Evolutionary conservation across 2,113 vertebrate genomes (phyloP), one percentile per base, ranked within the genome.

Genomic region (Syrrhaptes paradoxus): DNA sequence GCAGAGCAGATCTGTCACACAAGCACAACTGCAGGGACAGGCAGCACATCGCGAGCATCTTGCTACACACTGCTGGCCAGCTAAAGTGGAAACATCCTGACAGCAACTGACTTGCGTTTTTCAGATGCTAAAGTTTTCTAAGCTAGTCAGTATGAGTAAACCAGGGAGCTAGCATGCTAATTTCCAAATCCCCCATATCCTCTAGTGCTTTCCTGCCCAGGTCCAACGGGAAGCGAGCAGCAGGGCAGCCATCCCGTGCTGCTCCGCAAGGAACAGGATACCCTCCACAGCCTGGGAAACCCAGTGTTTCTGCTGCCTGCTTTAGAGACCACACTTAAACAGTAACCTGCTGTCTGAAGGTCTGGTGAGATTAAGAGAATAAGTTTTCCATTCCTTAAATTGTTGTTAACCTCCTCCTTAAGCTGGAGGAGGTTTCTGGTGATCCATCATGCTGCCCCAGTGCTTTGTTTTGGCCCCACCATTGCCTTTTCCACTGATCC

Each of bases 301-400:
- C 26, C 0, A 0, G 7, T 4, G 10, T 2, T 48, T 0, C 0
- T 12, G 34, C 43, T 36, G 41, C 12, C n/a, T 71, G 59, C 8
- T 66, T 26, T 16, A 41, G 7, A 16, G 31, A 12, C 70, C 29
- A 6, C 29, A 6, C 4, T 32, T 28, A 25, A n/a, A 63, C 20
- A 65, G 46, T 29, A 79, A 3, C 4, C 7, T 76, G 52, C 49
- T 65, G 14, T 29, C 68, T 74, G 38, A 57, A 62, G 28, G 38
- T 17, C n/a, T 72, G 66, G 7, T 4, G 26, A n/a, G 32, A 63
- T 54, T 51, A 66, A 75, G 59, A 55, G 38, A 91, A 46, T 7
- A 72, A 43, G 22, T 32, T 59, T 78, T 81, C 43, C 22, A 13
- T 34, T 84, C 61, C 81, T 67, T 57, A 34, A 73, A 2, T 22